Evolutionary conservation across 2,888 invertebrate genomes (phyloP), one percentile per base, ranked within the genome.

Genomic region (Drosophila maculinotata): DNA sequence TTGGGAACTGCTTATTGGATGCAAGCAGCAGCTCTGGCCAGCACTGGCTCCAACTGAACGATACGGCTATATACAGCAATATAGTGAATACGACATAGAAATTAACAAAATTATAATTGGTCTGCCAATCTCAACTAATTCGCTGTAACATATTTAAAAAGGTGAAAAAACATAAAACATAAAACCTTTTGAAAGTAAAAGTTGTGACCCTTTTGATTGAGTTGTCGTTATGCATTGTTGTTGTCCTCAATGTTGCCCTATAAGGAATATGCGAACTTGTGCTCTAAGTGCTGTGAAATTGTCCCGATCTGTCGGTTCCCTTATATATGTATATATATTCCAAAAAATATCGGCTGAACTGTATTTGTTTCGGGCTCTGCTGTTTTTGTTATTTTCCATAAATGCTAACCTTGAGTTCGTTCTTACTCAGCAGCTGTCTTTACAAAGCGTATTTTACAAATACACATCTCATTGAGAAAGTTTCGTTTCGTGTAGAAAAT

Each of bases 1-100:
- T 73, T 70, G 15, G 8, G 14, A 38, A 41, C 53, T 41, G 45
- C 59, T 25, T 12, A 20, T 60, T 59, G 41, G 49, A 45, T 47
- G 62, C 62, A 60, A 53, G 64, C 57, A 57, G 14, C 51, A 52
- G 51, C 65, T 52, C 66, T 67, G 69, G 78, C 81, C 71, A 72
- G 51, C 57, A 54, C 39, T 51, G 69, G 69, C 74, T 73, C 60
- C 71, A 71, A 81, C 78, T 75, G 81, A 78, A 75, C 60, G 72
- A 81, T 78, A 53, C 78, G 72, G 58, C 81, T 75, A 71, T 78
- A 81, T 75, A 78, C 65, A 39, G 58, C 35, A 44, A 60, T 76
- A 82, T 79, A 76, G 73, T 31, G n/a, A n/a, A n/a, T n/a, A n/a
- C n/a, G n/a, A n/a, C n/a, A n/a, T n/a, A 49, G 15, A 48, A 47